Conservation (phyloP, 2,888 invertebrate species). For the Temnothorax unifasciatus region DNA sequence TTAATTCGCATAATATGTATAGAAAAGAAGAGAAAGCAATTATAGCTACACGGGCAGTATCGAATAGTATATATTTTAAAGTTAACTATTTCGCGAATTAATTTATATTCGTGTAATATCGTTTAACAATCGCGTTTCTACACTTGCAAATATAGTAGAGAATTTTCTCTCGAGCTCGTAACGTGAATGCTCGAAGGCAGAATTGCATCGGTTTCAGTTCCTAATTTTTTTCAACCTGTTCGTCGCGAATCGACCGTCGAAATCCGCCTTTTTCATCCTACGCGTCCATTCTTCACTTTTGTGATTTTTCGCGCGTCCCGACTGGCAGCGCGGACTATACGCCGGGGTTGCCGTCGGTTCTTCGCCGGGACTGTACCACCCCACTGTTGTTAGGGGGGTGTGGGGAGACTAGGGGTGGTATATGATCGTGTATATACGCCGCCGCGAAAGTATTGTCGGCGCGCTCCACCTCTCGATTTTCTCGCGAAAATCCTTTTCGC, state of each 20-base stretch:
- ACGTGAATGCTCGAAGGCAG: not conserved
- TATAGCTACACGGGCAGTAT: not conserved
- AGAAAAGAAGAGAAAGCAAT: not conserved
- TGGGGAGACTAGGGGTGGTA: constrained; percentile 86
- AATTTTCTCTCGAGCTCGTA: not conserved
- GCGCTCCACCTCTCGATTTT: constrained; percentile 85
- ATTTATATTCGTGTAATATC: constrained; percentile 6
- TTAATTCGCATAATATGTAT: not conserved
- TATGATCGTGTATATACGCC: constrained; percentile 86
- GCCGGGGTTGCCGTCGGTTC: constrained; percentile 78
- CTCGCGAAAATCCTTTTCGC: constrained; percentile 79
- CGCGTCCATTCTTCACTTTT: constrained; percentile 69
- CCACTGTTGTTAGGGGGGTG: constrained; percentile 85
- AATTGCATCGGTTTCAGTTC: not conserved
- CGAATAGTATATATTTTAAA: not conserved
- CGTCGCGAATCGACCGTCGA: constrained; percentile 38
- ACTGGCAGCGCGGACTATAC: constrained; percentile 79
- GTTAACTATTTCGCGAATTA: not conserved
- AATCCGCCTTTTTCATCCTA: constrained; percentile 58
- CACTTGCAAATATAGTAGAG: not conserved
- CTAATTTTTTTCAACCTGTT: constrained; percentile 27
- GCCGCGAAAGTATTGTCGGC: constrained; percentile 85
- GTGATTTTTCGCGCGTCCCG: constrained; percentile 63
- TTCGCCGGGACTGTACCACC: constrained; percentile 85
- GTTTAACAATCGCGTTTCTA: not conserved